Percentiles rank a stretch among this genome's conserved stretches.
phyloP scores from a whole-genome alignment of 1,140 invertebrate species.

The Diorhabda sublineata region DNA sequence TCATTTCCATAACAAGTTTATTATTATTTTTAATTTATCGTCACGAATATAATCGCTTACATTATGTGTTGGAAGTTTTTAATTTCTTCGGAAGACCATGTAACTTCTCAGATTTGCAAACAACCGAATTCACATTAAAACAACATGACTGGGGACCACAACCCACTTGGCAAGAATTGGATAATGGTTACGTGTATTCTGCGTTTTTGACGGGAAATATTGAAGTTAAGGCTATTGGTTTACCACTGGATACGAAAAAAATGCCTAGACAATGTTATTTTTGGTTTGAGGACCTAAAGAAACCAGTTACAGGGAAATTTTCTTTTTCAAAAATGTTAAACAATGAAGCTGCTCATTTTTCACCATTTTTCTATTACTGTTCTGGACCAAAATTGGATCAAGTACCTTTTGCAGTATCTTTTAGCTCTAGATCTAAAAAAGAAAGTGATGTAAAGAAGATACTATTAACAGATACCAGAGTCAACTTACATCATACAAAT shows the following conservation, averaged over 20 bases:
- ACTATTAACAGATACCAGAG: constrained; percentile 47
- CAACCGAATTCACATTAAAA: constrained; percentile 47
- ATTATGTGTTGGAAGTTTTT: constrained; percentile 71
- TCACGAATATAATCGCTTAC: constrained; percentile 70
- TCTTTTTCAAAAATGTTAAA: constrained; percentile 44
- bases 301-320: constrained; percentile 52
- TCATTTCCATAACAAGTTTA: constrained; percentile 62
- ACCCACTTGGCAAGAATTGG: constrained; percentile 44
- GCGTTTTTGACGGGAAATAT: constrained; percentile 52
- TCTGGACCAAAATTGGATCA: constrained; percentile 46
- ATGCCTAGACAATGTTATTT: constrained; percentile 53
- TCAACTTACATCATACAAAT: constrained; percentile 17
- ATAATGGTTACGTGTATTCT: constrained; percentile 53
- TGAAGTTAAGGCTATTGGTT: constrained; percentile 50
- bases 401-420: constrained; percentile 53
- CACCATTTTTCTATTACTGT: constrained; percentile 47
- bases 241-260: constrained; percentile 46
- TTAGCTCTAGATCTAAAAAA: constrained; percentile 50
- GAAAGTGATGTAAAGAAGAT: constrained; percentile 49
- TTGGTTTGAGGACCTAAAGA: constrained; percentile 52
- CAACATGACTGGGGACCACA: constrained; percentile 44
- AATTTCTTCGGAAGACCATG: constrained; percentile 69
- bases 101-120: constrained; percentile 49
- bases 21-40: constrained; percentile 69
- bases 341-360: constrained; percentile 33